A percentile compares a stretch with the other conserved stretches of the same genome.
phyloP scores from a whole-genome alignment of 2,797 vertebrate genomes.

The Rhynchotus rufescens region DNA sequence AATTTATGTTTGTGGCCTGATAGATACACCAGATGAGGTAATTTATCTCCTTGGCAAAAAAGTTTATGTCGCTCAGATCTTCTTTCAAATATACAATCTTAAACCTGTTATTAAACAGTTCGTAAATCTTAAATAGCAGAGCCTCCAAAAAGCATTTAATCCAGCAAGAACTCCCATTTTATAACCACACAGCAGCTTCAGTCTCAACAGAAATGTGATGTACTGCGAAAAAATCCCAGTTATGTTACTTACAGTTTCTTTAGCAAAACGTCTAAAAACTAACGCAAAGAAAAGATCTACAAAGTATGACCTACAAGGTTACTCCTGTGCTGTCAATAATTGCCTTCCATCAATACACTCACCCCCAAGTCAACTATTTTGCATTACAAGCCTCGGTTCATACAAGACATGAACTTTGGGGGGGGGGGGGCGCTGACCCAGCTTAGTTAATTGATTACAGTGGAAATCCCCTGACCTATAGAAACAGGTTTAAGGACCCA shows the following conservation, averaged over 20 bases:
- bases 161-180: not conserved
- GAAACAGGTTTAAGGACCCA: not conserved
- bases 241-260: not conserved
- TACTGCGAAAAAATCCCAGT: not conserved
- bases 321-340: not conserved
- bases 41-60: slow-evolving; percentile 17
- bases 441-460: not conserved
- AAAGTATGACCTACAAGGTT: not conserved
- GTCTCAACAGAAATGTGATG: not conserved
- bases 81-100: slow-evolving; percentile 25
- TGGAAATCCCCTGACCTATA: not conserved
- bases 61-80: not conserved
- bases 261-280: not conserved
- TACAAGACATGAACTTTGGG: not conserved
- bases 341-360: not conserved
- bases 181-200: not conserved
- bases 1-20: slow-evolving; percentile 43
- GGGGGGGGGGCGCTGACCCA: not conserved
- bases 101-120: slow-evolving; percentile 12
- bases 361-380: not conserved
- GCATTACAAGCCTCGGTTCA: not conserved
- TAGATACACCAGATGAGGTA: not conserved
- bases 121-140: not conserved
- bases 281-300: not conserved
- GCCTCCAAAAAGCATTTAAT: not conserved